Percentiles rank a stretch among this genome's conserved stretches.
Evolutionary conservation across 1,140 invertebrate species (phyloP).

Genomic region (Bombus waltoni): DNA sequence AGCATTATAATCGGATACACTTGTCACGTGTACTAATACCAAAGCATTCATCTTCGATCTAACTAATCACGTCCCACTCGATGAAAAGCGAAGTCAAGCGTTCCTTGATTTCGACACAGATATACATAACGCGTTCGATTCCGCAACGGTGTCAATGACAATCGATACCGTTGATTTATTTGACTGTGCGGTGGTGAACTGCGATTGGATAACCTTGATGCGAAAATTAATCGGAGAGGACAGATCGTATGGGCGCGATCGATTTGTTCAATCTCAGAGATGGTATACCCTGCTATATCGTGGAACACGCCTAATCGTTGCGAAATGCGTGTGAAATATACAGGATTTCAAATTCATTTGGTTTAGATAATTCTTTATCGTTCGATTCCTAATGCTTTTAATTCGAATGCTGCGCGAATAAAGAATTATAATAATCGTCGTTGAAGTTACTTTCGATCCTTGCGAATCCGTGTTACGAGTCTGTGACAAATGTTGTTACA

Average conservation of each 20-base stretch:
- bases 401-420: too few relatives aligned
- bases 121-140: not conserved
- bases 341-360: too few relatives aligned
- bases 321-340: not conserved
- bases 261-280: conserved; percentile 10
- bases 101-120: too few relatives aligned
- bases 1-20: too few relatives aligned
- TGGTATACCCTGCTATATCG: not conserved
- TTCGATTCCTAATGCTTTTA: too few relatives aligned
- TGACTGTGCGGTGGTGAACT: not conserved
- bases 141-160: not conserved
- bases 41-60: not conserved
- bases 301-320: not conserved
- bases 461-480: too few relatives aligned
- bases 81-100: not conserved
- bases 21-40: not conserved
- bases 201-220: conserved; percentile 20
- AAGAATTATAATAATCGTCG: too few relatives aligned
- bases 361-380: too few relatives aligned
- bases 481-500: too few relatives aligned
- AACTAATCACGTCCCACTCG: not conserved
- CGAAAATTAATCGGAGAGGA: conserved; percentile 48
- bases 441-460: too few relatives aligned
- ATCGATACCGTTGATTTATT: conserved; percentile 15
- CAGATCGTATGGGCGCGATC: conserved; percentile 12